These are phyloP conservation scores for Gonocerus acuteangulatus DNA, from an alignment of 2,888 invertebrate species.

Conservation along the genomic window DNA sequence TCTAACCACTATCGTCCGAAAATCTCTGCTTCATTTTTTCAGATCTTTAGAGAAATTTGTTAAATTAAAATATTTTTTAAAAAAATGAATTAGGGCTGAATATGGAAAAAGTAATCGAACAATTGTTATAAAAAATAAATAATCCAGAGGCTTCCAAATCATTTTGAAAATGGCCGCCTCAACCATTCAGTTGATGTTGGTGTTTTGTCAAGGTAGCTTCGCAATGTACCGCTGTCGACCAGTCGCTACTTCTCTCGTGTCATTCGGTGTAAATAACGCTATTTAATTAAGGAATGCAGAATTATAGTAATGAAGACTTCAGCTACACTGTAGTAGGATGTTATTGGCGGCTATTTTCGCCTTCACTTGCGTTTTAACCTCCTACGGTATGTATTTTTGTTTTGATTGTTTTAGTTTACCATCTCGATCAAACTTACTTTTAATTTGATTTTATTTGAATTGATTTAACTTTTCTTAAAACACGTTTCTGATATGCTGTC, in stretches of 20 bases:
- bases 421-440: background rate
- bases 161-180: slow-evolving; percentile 7
- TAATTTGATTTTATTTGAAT: no score
- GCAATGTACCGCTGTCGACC: background rate
- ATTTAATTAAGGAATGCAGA: slow-evolving; percentile 6
- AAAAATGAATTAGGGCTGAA: no score
- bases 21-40: no score
- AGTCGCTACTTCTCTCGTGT: background rate
- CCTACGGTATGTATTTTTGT: background rate
- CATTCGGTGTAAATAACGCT: background rate
- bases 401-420: background rate
- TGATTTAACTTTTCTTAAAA: no score
- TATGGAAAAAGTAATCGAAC: no score
- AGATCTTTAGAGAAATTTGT: no score
- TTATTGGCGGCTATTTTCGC: slow-evolving; percentile 6
- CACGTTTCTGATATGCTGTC: no score
- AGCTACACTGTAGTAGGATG: slow-evolving; percentile 10
- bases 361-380: slow-evolving; percentile 11
- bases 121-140: no score
- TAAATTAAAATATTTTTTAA: no score
- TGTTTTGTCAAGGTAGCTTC: background rate
- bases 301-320: slow-evolving; percentile 13
- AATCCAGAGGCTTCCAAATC: no score
- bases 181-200: slow-evolving; percentile 12
- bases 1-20: no score